Conservation (phyloP, 2,888 invertebrate genomes). For the Tinea trinotella region DNA sequence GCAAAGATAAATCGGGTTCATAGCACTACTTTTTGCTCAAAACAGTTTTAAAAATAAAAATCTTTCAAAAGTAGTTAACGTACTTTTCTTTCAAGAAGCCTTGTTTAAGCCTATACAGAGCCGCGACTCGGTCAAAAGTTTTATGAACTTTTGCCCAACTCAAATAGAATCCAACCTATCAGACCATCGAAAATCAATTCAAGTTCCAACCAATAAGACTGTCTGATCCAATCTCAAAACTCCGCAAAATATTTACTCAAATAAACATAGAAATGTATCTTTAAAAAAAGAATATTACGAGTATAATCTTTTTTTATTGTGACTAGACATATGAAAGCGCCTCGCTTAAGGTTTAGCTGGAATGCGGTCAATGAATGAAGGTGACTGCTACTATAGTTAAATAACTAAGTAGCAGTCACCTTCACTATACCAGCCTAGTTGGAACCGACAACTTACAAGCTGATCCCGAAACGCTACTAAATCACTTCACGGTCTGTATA, state of each 20-base stretch:
- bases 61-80: conserved; percentile 44
- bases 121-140: conserved; percentile 50
- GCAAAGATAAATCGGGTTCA: background rate
- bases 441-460: too few relatives aligned
- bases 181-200: conserved; percentile 46
- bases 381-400: too few relatives aligned
- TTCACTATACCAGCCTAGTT: too few relatives aligned
- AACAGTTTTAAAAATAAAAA: conserved; percentile 9
- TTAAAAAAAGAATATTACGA: conserved; percentile 32
- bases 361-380: too few relatives aligned
- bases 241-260: background rate
- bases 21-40: background rate
- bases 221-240: conserved; percentile 29
- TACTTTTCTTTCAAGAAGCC: conserved; percentile 37
- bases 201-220: conserved; percentile 50
- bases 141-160: conserved; percentile 42
- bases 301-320: too few relatives aligned
- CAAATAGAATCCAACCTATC: conserved; percentile 44
- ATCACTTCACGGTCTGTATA: too few relatives aligned
- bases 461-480: too few relatives aligned
- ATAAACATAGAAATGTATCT: conserved; percentile 31
- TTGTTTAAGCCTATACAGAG: conserved; percentile 54
- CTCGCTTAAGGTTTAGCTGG: too few relatives aligned
- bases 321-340: too few relatives aligned
- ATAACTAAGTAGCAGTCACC: too few relatives aligned